Evolutionary conservation across 2,888 invertebrate species (phyloP).

Genomic region (Sympetrum striolatum): DNA sequence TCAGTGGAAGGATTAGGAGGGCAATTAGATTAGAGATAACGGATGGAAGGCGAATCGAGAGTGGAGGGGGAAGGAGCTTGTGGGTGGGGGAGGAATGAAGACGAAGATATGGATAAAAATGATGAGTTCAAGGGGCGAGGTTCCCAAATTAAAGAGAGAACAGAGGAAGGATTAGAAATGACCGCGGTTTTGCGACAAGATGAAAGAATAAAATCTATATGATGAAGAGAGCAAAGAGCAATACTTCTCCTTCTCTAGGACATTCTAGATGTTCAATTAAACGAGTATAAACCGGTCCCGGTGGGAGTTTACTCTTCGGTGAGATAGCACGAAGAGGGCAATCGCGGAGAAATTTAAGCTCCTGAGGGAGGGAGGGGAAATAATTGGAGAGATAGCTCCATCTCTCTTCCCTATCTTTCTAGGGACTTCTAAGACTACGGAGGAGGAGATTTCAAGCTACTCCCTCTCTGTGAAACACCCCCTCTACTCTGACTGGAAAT

Average conservation of each 20-base stretch:
- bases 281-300: not conserved
- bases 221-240: not conserved
- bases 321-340: not conserved
- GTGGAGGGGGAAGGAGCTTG: not conserved
- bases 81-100: not conserved
- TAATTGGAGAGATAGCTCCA: not conserved
- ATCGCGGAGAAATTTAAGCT: not conserved
- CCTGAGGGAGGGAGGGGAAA: not conserved
- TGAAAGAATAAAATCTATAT: not conserved
- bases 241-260: not conserved
- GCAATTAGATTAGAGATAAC: conserved; percentile 26
- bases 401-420: not conserved
- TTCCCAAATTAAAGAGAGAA: not conserved
- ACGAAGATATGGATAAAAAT: not conserved
- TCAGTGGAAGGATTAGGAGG: conserved; percentile 24
- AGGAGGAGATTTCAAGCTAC: not conserved
- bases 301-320: not conserved
- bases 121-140: not conserved
- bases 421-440: not conserved
- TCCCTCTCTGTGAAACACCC: not conserved
- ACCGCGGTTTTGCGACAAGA: not conserved
- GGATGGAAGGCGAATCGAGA: not conserved
- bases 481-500: not conserved
- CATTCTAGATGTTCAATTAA: not conserved
- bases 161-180: not conserved